Evolutionary conservation across 2,888 invertebrate species (phyloP).

Genomic region (Heliconius ethilla): DNA sequence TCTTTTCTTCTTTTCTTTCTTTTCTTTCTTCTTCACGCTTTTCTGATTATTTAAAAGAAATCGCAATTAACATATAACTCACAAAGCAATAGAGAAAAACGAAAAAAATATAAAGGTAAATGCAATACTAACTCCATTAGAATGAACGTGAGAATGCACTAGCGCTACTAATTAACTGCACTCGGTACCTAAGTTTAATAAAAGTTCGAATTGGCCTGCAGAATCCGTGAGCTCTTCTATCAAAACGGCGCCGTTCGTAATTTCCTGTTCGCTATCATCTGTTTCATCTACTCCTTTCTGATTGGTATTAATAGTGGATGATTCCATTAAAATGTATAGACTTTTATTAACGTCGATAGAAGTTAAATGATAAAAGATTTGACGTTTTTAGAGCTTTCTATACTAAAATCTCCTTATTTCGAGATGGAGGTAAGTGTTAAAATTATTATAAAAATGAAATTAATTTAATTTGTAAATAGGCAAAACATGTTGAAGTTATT

Average conservation of each 20-base stretch:
- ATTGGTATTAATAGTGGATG: conserved; percentile 41
- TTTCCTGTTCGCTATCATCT: conserved; percentile 46
- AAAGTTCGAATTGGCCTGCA: conserved; percentile 45
- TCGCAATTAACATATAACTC: background rate
- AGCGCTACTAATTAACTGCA: conserved; percentile 50
- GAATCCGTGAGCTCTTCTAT: conserved; percentile 37
- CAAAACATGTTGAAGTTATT: too few species aligned
- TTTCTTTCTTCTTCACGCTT: too few species aligned
- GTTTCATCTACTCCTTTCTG: conserved; percentile 45
- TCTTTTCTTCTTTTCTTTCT: too few species aligned
- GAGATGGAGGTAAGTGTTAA: background rate
- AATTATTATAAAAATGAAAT: background rate
- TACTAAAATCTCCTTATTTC: background rate
- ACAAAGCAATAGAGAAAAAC: conserved; percentile 27
- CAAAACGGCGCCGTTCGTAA: conserved; percentile 37
- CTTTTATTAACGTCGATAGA: conserved; percentile 14
- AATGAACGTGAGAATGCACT: conserved; percentile 48
- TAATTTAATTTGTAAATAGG: too few species aligned
- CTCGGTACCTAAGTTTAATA: conserved; percentile 45
- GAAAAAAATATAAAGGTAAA: conserved; percentile 34
- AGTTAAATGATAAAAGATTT: conserved; percentile 5
- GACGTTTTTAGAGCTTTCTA: background rate
- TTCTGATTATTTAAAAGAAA: background rate
- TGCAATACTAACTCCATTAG: conserved; percentile 41
- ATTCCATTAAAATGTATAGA: conserved; percentile 31